A percentile compares a stretch with the other conserved stretches of the same genome.
phyloP scores from a whole-genome alignment of 1,140 invertebrate species.

The Orius laevigatus region DNA sequence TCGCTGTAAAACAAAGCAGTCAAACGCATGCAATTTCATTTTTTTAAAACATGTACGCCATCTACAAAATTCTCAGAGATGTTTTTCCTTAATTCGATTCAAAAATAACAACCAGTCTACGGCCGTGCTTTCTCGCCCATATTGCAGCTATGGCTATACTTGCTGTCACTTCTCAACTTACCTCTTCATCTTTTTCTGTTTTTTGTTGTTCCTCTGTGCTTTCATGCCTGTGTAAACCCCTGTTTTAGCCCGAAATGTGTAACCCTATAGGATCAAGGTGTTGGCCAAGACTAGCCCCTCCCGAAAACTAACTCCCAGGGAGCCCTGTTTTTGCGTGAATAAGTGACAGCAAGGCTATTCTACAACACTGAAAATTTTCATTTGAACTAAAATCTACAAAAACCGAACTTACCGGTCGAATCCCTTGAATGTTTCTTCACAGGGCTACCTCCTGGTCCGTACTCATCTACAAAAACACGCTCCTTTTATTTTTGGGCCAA shows the following conservation, averaged over 20 bases:
- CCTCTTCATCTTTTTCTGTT: background rate
- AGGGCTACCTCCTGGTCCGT: constrained; percentile 9
- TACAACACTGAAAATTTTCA: background rate
- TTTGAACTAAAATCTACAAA: background rate
- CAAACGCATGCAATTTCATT: constrained; percentile 4
- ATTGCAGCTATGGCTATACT: too few species aligned
- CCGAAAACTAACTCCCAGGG: too few species aligned
- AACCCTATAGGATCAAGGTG: too few species aligned
- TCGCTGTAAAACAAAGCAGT: constrained; percentile 15
- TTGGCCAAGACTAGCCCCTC: too few species aligned
- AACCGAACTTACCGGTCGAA: constrained; percentile 15
- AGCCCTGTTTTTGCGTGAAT: background rate
- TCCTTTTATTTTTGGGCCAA: background rate
- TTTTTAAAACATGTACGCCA: background rate
- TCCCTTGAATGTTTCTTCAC: constrained; percentile 14
- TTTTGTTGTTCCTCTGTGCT: too few species aligned
- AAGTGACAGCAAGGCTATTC: background rate
- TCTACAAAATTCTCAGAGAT: too few species aligned
- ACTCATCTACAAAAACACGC: constrained; percentile 17
- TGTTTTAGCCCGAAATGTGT: too few species aligned
- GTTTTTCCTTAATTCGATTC: too few species aligned
- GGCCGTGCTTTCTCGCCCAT: background rate
- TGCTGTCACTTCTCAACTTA: background rate
- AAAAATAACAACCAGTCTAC: too few species aligned
- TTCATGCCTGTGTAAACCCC: too few species aligned